A percentile compares a stretch with the other conserved stretches of the same genome.
These are phyloP conservation scores for Papilio xuthus DNA, from an alignment of 1,140 invertebrate genomes.

Conservation along the genomic window DNA sequence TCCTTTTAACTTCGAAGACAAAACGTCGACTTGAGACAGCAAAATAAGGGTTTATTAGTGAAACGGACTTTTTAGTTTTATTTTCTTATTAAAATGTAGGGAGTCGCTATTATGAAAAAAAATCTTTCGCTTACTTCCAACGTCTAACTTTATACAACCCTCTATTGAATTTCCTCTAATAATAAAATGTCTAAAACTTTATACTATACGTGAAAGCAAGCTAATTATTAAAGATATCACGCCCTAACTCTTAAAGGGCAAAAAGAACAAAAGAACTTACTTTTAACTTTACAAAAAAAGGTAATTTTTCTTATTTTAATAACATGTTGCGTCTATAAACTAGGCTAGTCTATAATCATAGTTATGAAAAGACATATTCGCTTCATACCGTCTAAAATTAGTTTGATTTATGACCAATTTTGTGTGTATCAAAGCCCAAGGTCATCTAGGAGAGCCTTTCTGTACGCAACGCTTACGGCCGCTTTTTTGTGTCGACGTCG, in stretches of 20 bases:
- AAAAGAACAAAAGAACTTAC: not conserved
- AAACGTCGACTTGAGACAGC: slow-evolving; percentile 39
- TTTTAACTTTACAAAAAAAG: not conserved
- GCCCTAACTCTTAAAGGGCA: not conserved
- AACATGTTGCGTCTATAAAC: not conserved
- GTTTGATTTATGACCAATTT: slow-evolving; percentile 30
- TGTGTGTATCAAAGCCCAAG: slow-evolving; percentile 25
- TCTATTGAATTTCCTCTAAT: too few species aligned
- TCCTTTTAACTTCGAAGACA: slow-evolving; percentile 39
- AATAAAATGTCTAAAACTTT: too few species aligned
- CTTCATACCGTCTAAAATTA: slow-evolving; percentile 12
- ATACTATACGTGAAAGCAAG: too few species aligned
- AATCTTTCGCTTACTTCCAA: not conserved
- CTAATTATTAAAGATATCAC: not conserved
- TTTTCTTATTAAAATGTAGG: slow-evolving; percentile 26
- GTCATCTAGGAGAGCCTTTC: slow-evolving; percentile 25
- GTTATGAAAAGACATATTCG: not conserved
- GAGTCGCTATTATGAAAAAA: not conserved
- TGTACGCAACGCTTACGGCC: slow-evolving; percentile 25
- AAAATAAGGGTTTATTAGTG: slow-evolving; percentile 40
- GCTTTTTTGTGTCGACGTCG: slow-evolving; percentile 30
- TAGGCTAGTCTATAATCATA: not conserved
- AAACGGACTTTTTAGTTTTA: slow-evolving; percentile 18
- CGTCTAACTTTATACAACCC: not conserved
- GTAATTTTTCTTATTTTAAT: not conserved